Percentiles rank a stretch among this genome's conserved stretches.
These are phyloP conservation scores for Bubo blakistoni DNA, from an alignment of 2,113 vertebrate species.

Conservation along the genomic window DNA sequence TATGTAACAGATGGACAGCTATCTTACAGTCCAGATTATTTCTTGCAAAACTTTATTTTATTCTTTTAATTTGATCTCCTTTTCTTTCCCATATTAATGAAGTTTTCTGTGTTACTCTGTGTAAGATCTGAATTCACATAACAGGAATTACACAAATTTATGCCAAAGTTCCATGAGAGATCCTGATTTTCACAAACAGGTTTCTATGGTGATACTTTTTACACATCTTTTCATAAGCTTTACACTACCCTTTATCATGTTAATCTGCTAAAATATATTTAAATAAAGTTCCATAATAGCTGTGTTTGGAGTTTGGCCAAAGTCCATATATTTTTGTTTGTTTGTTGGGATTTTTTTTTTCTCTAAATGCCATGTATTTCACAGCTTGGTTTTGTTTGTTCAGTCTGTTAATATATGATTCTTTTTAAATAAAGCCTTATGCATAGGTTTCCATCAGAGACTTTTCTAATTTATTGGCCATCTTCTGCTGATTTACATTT, in stretches of 20 bases:
- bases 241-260: background rate
- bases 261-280: slow-evolving; percentile 6
- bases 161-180: background rate
- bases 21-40: background rate
- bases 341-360: background rate
- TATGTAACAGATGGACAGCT: background rate
- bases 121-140: background rate
- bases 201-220: slow-evolving; percentile 24
- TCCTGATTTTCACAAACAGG: slow-evolving; percentile 4
- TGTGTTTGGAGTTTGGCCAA: background rate
- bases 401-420: background rate
- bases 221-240: slow-evolving; percentile 2
- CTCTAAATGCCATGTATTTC: background rate
- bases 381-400: slow-evolving; percentile 6
- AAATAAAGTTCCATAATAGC: background rate
- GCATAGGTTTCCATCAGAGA: background rate
- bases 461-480: background rate
- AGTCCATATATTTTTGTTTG: background rate
- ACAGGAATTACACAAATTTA: slow-evolving; percentile 8
- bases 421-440: background rate
- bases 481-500: background rate
- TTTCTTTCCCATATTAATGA: background rate
- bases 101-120: background rate
- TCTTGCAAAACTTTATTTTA: background rate
- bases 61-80: background rate